Conservation (phyloP, 2,888 invertebrate species). For the Tuta absoluta region DNA sequence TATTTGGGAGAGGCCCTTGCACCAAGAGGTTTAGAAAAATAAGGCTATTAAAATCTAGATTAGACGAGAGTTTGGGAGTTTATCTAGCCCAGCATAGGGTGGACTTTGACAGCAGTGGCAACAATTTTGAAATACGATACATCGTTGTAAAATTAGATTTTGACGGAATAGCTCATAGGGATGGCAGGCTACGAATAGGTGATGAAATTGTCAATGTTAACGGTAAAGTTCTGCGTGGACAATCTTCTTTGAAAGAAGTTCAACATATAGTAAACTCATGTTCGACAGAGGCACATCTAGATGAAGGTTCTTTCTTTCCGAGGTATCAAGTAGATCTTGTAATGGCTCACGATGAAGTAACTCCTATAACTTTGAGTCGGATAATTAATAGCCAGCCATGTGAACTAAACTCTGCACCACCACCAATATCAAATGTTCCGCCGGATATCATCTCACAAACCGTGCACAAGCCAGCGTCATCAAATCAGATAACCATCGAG, state of each 20-base stretch:
- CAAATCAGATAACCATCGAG: constrained; percentile 72
- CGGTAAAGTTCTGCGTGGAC: constrained; percentile 88
- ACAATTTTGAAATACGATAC: constrained; percentile 82
- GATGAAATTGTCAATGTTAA: constrained; percentile 96
- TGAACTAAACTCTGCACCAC: constrained; percentile 52
- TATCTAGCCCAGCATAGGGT: constrained; percentile 85
- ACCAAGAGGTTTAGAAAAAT: constrained; percentile 84
- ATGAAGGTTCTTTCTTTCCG: constrained; percentile 65
- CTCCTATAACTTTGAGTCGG: constrained; percentile 75
- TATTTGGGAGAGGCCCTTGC: constrained; percentile 81
- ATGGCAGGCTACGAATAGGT: constrained; percentile 90
- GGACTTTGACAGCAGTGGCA: constrained; percentile 74
- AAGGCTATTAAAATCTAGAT: constrained; percentile 83
- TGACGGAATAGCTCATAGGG: constrained; percentile 86
- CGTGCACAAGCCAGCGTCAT: constrained; percentile 64
- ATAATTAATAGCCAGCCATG: constrained; percentile 65
- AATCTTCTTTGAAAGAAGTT: constrained; percentile 85
- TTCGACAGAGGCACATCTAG: constrained; percentile 69
- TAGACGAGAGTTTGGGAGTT: constrained; percentile 86
- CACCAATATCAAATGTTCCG: constrained; percentile 57
- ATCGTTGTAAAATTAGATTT: constrained; percentile 84
- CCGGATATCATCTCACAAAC: constrained; percentile 77
- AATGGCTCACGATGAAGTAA: constrained; percentile 84
- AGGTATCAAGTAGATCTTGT: constrained; percentile 82
- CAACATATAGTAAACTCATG: constrained; percentile 81